Evolutionary conservation across 2,113 vertebrate species (phyloP).

Genomic region (Triplophysa siluroides): DNA sequence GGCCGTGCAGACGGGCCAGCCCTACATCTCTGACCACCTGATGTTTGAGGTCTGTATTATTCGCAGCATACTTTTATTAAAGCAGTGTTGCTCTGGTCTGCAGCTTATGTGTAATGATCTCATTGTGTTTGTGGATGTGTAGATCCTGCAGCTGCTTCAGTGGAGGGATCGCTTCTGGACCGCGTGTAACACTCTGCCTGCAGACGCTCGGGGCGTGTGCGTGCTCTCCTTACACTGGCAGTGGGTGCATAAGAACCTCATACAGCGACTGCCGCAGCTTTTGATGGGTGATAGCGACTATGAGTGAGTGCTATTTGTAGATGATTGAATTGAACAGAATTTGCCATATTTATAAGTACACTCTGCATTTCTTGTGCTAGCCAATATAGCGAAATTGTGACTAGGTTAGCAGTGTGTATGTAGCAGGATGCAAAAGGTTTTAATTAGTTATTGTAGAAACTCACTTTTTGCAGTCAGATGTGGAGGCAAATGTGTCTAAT

Average conservation of each 20-base stretch:
- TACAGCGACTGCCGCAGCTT: constrained; percentile 80
- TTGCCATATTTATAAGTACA: too few relatives aligned
- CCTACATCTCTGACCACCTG: constrained; percentile 80
- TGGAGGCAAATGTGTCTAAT: too few relatives aligned
- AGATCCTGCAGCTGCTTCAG: constrained; percentile 73
- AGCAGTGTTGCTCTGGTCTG: background rate
- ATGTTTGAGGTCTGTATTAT: constrained; percentile 71
- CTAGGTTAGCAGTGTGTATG: too few relatives aligned
- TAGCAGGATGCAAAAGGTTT: too few relatives aligned
- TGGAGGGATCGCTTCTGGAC: constrained; percentile 93
- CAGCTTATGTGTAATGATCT: background rate
- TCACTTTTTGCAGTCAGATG: too few relatives aligned
- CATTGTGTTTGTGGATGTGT: constrained; percentile 5
- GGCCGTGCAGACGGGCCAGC: constrained; percentile 81
- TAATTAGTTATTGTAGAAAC: too few relatives aligned
- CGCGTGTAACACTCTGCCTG: constrained; percentile 75
- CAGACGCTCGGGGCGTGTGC: constrained; percentile 80
- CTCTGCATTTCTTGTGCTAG: too few relatives aligned
- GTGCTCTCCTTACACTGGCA: constrained; percentile 94
- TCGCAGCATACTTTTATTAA: background rate
- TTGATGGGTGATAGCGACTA: constrained; percentile 77
- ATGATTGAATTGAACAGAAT: too few relatives aligned
- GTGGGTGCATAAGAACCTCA: constrained; percentile 91
- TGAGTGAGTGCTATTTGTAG: constrained; percentile 74
- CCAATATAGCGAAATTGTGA: too few relatives aligned